Conservation (phyloP, 2,888 invertebrate species). For the Beris morrisii region DNA sequence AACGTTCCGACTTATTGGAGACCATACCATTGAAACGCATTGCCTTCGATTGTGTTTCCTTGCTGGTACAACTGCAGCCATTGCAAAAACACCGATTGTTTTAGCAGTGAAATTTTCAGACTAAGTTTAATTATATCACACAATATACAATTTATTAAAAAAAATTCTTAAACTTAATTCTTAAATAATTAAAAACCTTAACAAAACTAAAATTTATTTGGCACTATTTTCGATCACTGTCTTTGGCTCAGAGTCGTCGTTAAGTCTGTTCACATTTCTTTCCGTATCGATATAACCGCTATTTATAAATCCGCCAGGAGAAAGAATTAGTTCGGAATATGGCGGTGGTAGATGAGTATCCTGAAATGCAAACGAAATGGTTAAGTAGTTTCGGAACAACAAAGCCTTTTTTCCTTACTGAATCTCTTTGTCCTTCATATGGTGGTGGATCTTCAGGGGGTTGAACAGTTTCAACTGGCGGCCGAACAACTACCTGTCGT, state of each 20-base stretch:
- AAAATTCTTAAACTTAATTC: background rate
- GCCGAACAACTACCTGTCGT: background rate
- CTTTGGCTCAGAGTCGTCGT: slow-evolving; percentile 16
- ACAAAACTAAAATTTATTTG: background rate
- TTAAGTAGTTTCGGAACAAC: background rate
- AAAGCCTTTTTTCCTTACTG: slow-evolving; percentile 13
- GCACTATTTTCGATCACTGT: background rate
- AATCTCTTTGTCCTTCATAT: slow-evolving; percentile 37
- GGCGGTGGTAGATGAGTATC: slow-evolving; percentile 39
- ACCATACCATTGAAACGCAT: too few species aligned
- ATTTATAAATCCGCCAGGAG: slow-evolving; percentile 33
- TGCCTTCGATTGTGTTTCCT: too few species aligned
- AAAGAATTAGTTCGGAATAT: slow-evolving; percentile 40
- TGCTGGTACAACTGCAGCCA: too few species aligned
- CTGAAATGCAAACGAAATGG: slow-evolving; percentile 31
- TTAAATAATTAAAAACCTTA: background rate
- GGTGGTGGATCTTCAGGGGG: slow-evolving; percentile 41
- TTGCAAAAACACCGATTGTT: too few species aligned
- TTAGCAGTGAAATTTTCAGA: too few species aligned
- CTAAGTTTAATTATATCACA: background rate
- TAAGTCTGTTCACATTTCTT: background rate
- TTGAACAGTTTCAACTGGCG: background rate
- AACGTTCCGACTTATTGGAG: too few species aligned
- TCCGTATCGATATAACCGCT: slow-evolving; percentile 25
- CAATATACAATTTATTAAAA: background rate